Evolutionary conservation across 1,140 invertebrate genomes (phyloP), one percentile per base, ranked within the genome.

Genomic region (Colletes gigas): DNA sequence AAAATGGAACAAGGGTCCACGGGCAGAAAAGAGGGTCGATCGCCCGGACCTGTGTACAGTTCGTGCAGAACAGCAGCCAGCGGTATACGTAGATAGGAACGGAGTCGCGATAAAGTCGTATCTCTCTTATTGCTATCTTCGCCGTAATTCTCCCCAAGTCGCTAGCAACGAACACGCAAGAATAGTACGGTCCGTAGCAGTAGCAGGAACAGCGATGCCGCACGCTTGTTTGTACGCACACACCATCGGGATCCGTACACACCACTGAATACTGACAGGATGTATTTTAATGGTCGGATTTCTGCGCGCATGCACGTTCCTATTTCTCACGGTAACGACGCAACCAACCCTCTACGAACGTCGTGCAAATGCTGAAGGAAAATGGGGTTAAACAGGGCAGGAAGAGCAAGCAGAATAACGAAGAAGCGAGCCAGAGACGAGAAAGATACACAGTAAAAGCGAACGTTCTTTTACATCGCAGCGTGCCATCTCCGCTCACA

Each of bases 221-320:
- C 71, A 68, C 68, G 47, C 44, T 30, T 19, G 74, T 80, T 59
- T 63, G 68, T 21, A 52, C 65, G 55, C 73, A 39, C 78, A 69
- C 47, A 57, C 55, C 55, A 41, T 21, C 39, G 55, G 65, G 44
- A 76, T 75, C 65, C 21, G 67, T 59, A 57, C 77, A 65, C 60
- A 55, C 60, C 60, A 17, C 47, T 63, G 68, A 69, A 72, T 72
- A 78, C 82, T 62, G 67, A 80, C 84, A 85, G 88, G 88, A 90
- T 91, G 91, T 91, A 90, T 91, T 91, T 91, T 91, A 91, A 92
- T 90, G 88, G 86, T 87, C 83, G 86, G 83, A 90, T 90, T 89
- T 90, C 86, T 87, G 82, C 85, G 84, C 89, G 73, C 84, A 88
- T 90, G 86, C 87, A 88, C 83, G 83, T 87, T 66, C 83, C 85